phyloP scores from a whole-genome alignment of 2,797 vertebrate genomes.

The Clarias pachynema region DNA sequence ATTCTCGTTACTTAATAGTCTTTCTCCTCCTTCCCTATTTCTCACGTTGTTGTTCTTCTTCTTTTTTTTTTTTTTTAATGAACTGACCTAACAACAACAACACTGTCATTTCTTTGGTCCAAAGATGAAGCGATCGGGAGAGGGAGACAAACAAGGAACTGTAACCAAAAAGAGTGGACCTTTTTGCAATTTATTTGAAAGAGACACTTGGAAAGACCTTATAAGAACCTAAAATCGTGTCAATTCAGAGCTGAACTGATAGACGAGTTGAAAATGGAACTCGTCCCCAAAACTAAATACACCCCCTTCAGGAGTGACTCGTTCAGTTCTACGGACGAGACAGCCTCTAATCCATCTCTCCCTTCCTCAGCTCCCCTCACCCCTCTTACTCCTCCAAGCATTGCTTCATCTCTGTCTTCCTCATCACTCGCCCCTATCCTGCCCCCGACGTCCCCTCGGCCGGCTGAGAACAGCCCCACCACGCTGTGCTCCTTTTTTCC shows the following conservation, averaged over 20 bases:
- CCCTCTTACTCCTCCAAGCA: conserved; percentile 67
- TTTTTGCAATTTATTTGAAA: conserved; percentile 38
- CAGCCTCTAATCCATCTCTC: conserved; percentile 74
- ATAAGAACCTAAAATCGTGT: conserved; percentile 29
- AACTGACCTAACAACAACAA: conserved; percentile 16
- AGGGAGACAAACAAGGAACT: conserved; percentile 33
- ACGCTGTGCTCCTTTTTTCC: conserved; percentile 97
- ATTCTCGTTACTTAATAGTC: conserved; percentile 16
- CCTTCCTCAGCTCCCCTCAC: conserved; percentile 73
- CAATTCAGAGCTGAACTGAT: neutral
- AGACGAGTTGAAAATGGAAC: conserved; percentile 78
- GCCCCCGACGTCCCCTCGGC: conserved; percentile 71
- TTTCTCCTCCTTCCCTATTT: neutral
- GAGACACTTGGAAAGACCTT: conserved; percentile 44
- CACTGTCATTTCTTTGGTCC: conserved; percentile 28
- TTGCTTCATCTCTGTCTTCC: conserved; percentile 77
- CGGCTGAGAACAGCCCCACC: conserved; percentile 87
- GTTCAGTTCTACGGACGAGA: conserved; percentile 84
- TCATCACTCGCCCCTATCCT: conserved; percentile 84
- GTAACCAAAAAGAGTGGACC: conserved; percentile 37
- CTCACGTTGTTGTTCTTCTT: neutral
- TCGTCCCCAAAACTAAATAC: conserved; percentile 91
- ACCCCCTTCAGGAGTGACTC: conserved; percentile 92
- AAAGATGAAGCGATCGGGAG: conserved; percentile 45
- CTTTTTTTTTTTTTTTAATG: neutral